These are phyloP conservation scores for Galerucella calmariensis DNA, from an alignment of 2,888 invertebrate species.

Conservation along the genomic window DNA sequence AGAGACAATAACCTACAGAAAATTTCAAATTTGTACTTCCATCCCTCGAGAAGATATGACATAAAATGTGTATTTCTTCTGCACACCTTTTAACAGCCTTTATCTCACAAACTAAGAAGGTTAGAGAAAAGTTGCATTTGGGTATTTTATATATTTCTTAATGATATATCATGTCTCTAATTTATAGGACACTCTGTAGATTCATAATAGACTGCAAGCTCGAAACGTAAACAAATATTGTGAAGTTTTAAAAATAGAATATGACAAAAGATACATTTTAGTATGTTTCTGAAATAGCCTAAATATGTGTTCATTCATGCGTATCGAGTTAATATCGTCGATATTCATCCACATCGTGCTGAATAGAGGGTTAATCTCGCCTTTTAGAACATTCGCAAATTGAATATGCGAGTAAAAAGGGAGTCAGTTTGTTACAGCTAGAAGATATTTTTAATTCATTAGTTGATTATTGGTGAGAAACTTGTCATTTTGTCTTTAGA, in stretches of 20 bases:
- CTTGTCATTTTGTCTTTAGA: neutral
- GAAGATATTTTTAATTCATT: neutral
- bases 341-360: constrained; percentile 25
- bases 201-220: neutral
- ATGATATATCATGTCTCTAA: no score
- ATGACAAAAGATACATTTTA: constrained; percentile 29
- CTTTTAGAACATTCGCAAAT: constrained; percentile 17
- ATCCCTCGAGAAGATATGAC: no score
- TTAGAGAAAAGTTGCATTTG: no score
- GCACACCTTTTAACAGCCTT: no score
- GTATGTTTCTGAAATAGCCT: constrained; percentile 27
- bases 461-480: neutral
- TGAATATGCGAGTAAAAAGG: constrained; percentile 3
- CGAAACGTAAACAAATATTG: constrained; percentile 19
- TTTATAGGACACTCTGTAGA: no score
- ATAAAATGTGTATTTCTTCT: no score
- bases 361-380: constrained; percentile 27
- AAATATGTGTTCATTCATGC: constrained; percentile 35
- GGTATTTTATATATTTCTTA: no score
- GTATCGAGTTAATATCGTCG: constrained; percentile 27
- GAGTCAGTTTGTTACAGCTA: neutral
- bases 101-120: no score
- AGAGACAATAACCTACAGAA: no score
- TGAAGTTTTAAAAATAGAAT: constrained; percentile 26
- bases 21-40: no score